Evolutionary conservation across 2,888 invertebrate species (phyloP).

Genomic region (Xanthia togata): DNA sequence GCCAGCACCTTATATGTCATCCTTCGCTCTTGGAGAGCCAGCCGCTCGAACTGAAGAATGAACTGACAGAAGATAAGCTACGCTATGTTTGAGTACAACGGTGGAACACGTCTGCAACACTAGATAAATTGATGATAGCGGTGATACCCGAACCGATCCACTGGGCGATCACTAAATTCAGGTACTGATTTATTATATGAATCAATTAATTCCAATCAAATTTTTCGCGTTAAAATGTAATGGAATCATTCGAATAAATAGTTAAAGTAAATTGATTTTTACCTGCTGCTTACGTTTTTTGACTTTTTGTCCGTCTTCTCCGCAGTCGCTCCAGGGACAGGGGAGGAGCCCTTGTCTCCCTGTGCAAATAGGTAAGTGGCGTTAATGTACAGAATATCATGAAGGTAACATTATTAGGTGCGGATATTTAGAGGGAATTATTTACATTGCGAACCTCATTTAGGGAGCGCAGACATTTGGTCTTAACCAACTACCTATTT

Average conservation of each 20-base stretch:
- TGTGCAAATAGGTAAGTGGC: conserved; percentile 22
- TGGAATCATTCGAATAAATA: conserved; percentile 2
- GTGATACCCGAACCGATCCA: background rate
- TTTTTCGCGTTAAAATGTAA: background rate
- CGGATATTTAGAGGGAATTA: conserved; percentile 22
- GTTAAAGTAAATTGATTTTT: conserved; percentile 41
- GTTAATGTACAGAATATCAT: conserved; percentile 28
- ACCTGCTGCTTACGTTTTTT: conserved; percentile 75
- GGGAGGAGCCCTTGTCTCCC: conserved; percentile 46
- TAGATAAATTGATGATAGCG: conserved; percentile 35
- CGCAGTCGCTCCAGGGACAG: conserved; percentile 62
- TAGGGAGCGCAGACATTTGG: background rate
- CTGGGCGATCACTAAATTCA: background rate
- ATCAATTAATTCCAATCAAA: background rate
- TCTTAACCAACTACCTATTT: background rate
- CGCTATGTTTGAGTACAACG: conserved; percentile 39
- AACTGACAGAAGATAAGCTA: conserved; percentile 74
- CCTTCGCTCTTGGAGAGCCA: conserved; percentile 82
- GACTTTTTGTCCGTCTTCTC: conserved; percentile 78
- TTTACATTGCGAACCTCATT: background rate
- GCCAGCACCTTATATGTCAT: conserved; percentile 82
- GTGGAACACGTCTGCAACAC: conserved; percentile 41
- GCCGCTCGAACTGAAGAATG: conserved; percentile 82
- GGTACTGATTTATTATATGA: background rate
- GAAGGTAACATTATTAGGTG: conserved; percentile 44